phyloP scores from a whole-genome alignment of 2,797 vertebrate genomes.

The Columba guinea region DNA sequence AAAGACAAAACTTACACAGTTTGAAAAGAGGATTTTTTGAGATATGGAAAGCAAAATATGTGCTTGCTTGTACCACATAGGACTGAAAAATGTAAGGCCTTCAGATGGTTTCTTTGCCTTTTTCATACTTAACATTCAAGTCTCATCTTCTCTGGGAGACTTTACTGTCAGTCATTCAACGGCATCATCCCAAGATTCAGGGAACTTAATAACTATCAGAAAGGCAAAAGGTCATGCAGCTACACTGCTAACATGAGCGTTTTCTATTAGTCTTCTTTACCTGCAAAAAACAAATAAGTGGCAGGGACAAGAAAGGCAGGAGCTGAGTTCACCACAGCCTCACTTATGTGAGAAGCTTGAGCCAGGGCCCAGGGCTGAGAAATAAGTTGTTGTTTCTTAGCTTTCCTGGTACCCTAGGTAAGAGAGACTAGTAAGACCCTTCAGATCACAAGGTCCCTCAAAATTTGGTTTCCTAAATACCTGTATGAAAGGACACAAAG shows the following conservation, averaged over 20 bases:
- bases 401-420: background rate
- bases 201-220: background rate
- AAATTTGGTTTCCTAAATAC: background rate
- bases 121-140: background rate
- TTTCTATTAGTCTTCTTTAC: background rate
- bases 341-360: background rate
- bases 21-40: background rate
- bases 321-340: background rate
- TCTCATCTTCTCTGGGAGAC: background rate
- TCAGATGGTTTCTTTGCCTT: background rate
- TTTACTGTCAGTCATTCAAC: background rate
- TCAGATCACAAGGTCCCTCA: background rate
- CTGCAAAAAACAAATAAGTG: background rate
- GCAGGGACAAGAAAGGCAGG: background rate
- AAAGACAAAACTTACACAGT: background rate
- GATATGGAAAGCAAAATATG: background rate
- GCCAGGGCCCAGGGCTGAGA: background rate
- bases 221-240: background rate
- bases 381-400: background rate
- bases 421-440: background rate
- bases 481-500: background rate
- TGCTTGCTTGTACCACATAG: background rate
- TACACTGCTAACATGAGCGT: background rate
- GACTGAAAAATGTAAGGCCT: background rate
- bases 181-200: background rate